Evolutionary conservation across 2,888 invertebrate genomes (phyloP), one percentile per base, ranked within the genome.

Genomic region (Rutpela maculata): DNA sequence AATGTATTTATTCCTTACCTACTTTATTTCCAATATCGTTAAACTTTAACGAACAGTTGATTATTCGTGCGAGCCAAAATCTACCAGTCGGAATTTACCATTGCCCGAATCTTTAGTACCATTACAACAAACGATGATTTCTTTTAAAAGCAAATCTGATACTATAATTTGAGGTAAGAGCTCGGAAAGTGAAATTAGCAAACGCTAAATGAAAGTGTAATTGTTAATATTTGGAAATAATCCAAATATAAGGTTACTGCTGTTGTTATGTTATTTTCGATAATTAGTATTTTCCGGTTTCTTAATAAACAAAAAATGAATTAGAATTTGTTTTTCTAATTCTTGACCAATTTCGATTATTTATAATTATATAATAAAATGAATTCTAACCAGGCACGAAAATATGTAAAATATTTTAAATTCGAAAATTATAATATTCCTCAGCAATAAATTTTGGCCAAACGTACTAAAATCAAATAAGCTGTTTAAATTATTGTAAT

Each of bases 111-210:
- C 50, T 50, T 50, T 50, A 50, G 15, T 50, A 50, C 7, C 6
- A 50, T 50, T n/a, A 43, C 10, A 11, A 38, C 19, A 15, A 43
- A 17, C 7, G 11, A 43, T 65, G 15, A 38, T 43, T 65, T 65
- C 18, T 19, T 31, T 7, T 31, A 35, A 62, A 31, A 62, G 22
- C 15, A 22, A 26, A 26, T 17, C 31, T 15, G 35, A 22, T 12
- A 50, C 50, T 19, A 19, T 38, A 65, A 65, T 65, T 65, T 43
- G 38, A 65, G 50, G 43, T 65, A 65, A 57, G 38, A 70, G 38
- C 38, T 18, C 18, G 15, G 43, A 70, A 70, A 70, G 70, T 70
- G 70, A 70, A 70, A 70, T 70, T 70, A 60, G 60, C 60, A 35
- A 12, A 70, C 18, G 67, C 12, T 43, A 19, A 70, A 70, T 43